Evolutionary conservation across 2,888 invertebrate genomes (phyloP), one percentile per base, ranked within the genome.

Genomic region (Apodemia duryi): DNA sequence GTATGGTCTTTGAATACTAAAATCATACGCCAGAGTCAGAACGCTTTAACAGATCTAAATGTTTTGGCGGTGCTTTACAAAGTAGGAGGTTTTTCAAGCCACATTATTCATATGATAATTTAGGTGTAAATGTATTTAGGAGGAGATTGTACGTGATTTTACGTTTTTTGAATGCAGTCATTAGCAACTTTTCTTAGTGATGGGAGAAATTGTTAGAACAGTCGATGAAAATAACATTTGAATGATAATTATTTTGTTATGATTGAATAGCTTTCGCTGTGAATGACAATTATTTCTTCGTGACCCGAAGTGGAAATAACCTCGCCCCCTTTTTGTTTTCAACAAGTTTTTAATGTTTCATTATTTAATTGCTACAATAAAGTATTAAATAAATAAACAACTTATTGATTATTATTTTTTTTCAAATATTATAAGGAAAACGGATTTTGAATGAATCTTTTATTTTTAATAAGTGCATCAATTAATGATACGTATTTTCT

Each of bases 1-100:
- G 83, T 82, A 81, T 84, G 86, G 84, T 81, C 80, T 83, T 83
- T 86, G 91, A 91, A 91, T 91, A 86, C 85, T 86, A 90, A 91
- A 57, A 57, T 29, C 29, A 11, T 57, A 57, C 32, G 29, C 29
- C 54, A 11, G 6, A 57, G 32, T 29, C 32, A 52, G 52, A 28
- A 21, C 10, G 52, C 52, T 28, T 52, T 57, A 57, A 57, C 32
- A 57, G 32, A 57, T 57, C 57, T 57, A 57, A 57, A 57, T 13
- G 57, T 13, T 32, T 32, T 32, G 32, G 57, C 57, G 57, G 57
- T 57, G 32, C 32, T 57, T 57, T 57, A 32, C 29, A 57, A 57
- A 57, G 57, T 32, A 13, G 57, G 32, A 57, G 57, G 57, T 13
- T 72, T 46, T 69, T 65, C 63, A 65, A 68, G 68, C 67, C 67